phyloP scores from a whole-genome alignment of 2,888 invertebrate genomes.

The Drosophila parthenogenetica region DNA sequence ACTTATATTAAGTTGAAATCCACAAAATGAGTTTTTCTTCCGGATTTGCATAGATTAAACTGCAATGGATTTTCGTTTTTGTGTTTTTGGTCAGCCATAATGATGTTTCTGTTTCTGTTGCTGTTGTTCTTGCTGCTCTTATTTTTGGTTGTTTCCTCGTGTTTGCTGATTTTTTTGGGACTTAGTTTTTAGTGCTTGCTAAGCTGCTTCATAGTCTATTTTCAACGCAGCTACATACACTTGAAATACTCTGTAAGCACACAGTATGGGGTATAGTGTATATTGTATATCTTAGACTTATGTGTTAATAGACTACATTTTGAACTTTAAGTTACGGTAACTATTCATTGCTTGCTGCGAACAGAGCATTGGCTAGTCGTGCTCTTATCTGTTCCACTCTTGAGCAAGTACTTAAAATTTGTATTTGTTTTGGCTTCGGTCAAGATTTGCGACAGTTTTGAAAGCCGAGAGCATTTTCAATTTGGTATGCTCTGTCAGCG shows the following conservation, averaged over 20 bases:
- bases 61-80: constrained; percentile 48
- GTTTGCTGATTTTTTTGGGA: constrained; percentile 11
- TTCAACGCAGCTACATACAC: constrained; percentile 23
- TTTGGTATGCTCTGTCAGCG: constrained; percentile 43
- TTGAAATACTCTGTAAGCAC: neutral
- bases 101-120: constrained; percentile 42
- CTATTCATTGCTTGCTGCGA: neutral
- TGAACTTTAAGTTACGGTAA: neutral
- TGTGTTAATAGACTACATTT: neutral
- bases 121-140: constrained; percentile 7
- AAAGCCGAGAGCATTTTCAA: constrained; percentile 35
- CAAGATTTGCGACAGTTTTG: constrained; percentile 44
- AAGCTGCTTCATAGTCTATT: constrained; percentile 35
- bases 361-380: neutral
- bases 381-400: neutral
- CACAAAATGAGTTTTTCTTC: constrained; percentile 72
- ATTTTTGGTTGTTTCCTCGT: neutral
- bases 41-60: constrained; percentile 77
- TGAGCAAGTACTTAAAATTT: constrained; percentile 37
- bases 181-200: constrained; percentile 55
- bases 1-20: constrained; percentile 67
- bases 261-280: neutral
- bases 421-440: constrained; percentile 36
- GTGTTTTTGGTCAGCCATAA: constrained; percentile 46
- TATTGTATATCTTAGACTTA: neutral